Evolutionary conservation across 2,888 invertebrate species (phyloP).

Genomic region (Brenthis hecate): DNA sequence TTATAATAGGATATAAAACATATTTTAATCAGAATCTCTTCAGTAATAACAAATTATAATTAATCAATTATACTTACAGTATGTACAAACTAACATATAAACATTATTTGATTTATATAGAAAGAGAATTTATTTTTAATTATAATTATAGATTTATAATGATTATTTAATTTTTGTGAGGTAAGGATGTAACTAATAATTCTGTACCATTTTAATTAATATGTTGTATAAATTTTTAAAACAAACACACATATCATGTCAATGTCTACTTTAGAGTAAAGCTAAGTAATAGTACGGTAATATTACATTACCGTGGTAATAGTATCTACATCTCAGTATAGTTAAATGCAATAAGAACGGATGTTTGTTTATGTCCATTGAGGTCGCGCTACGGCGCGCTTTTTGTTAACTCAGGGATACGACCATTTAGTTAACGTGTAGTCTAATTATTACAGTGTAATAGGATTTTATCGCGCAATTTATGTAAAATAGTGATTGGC

Average conservation of each 20-base stretch:
- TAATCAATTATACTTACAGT: no score
- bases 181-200: no score
- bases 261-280: neutral
- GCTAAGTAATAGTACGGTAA: neutral
- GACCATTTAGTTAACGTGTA: conserved; percentile 23
- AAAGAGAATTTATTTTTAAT: no score
- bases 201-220: neutral
- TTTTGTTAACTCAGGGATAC: conserved; percentile 47
- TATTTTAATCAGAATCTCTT: no score
- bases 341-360: conserved; percentile 43
- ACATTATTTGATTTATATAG: no score
- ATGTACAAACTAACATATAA: no score
- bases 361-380: conserved; percentile 47
- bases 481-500: neutral
- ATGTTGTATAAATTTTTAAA: neutral
- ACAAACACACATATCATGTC: neutral
- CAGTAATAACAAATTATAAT: no score
- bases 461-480: neutral
- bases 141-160: no score
- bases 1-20: no score
- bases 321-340: conserved; percentile 12
- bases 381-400: conserved; percentile 46
- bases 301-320: no score
- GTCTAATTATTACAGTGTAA: conserved; percentile 7
- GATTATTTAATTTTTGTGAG: no score